Evolutionary conservation across 2,797 vertebrate species (phyloP), one percentile per base, ranked within the genome.

Genomic region (Acestrorhynchus altus): DNA sequence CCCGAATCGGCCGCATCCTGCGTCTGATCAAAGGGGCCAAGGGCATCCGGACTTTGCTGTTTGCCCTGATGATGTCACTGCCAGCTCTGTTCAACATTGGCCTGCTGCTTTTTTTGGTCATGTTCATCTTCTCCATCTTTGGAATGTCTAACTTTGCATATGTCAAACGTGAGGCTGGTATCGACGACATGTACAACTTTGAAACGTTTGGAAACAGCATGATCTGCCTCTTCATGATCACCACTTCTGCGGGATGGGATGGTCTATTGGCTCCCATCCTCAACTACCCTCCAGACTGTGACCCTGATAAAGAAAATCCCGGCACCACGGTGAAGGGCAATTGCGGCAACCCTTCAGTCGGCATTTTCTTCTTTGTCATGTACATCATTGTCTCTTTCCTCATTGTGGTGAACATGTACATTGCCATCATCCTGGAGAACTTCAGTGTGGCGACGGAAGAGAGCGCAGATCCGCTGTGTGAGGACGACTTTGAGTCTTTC

Each of bases 111-210:
- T 99, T 99, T 90, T 80, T 99, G 81, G 98, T 99, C 89, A 99
- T 99, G 98, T 99, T 99, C 91, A 99, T 99, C 91, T 99, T 97
- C 92, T 98, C 98, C 88, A 99, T 99, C 87, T 99, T 99, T 0
- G 98, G 98, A 84, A 99, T 99, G 98, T 99, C 98, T 52, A 99
- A 99, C 88, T 99, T 99, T 56, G 98, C 97, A 59, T 99, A 99
- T 0, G 98, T 99, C 63, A 99, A 98, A 90, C 95, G 98, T 0
- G 97, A 96, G 84, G 94, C 95, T 0, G 98, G 98, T 64, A 98
- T 99, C 0, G 98, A 99, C 0, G 98, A 99, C 84, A 87, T 99
- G 94, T 99, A 99, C 93, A 99, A 99, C 86, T 99, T 99, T n/a
- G 98, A 99, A 89, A 99, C 98, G 0, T 99, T 99, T 64, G 98